Evolutionary conservation across 35 echinoderm and acorn worm genomes (phyloP).

Genomic region (Antedon bifida): DNA sequence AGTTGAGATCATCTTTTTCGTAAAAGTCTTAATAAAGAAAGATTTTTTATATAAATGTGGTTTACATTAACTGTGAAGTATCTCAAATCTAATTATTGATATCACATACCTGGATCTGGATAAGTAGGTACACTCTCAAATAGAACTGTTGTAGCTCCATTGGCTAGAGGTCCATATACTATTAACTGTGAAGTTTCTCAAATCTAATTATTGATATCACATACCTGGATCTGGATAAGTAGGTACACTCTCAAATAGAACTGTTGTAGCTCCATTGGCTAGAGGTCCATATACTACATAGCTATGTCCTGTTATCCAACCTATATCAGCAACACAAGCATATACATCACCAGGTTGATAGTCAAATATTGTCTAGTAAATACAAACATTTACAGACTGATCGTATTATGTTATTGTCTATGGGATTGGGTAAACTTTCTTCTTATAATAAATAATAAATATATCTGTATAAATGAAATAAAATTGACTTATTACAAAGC

Average conservation of each 20-base stretch:
- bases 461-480: no score
- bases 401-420: neutral
- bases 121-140: constrained; percentile 96
- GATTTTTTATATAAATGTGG: no score
- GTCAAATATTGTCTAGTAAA: constrained; percentile 81
- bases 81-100: no score
- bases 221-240: constrained; percentile 88
- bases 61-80: no score
- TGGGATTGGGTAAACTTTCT: no score
- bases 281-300: constrained; percentile 98
- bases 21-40: no score
- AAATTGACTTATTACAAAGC: no score
- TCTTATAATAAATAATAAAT: no score
- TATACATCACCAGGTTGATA: constrained; percentile 76
- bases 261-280: constrained; percentile 92
- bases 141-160: constrained; percentile 93
- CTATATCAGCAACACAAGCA: constrained; percentile 95
- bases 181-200: constrained; percentile 95
- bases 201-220: no score
- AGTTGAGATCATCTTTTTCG: no score
- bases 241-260: constrained; percentile 90
- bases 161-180: constrained; percentile 92
- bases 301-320: constrained; percentile 95
- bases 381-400: neutral
- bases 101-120: constrained; percentile 79